phyloP scores from a whole-genome alignment of 1,140 invertebrate genomes.

The Elymnias hypermnestra region DNA sequence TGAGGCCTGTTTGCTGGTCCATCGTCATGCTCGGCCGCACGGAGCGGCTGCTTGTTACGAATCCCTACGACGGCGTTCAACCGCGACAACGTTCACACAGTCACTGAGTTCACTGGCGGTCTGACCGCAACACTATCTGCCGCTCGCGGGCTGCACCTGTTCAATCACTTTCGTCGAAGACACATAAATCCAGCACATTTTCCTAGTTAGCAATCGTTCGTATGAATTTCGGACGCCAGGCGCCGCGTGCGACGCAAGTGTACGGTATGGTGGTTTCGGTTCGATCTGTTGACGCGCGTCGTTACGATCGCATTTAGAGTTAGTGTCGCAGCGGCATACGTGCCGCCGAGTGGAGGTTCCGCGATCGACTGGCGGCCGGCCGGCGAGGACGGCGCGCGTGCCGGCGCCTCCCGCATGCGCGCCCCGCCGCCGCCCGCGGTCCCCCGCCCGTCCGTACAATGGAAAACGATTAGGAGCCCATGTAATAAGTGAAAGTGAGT shows the following conservation, averaged over 20 bases:
- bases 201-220: slow-evolving; percentile 21
- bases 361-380: slow-evolving; percentile 69
- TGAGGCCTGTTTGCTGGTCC: slow-evolving; percentile 85
- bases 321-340: slow-evolving; percentile 41
- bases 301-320: slow-evolving; percentile 53
- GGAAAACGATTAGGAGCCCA: slow-evolving; percentile 80
- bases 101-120: slow-evolving; percentile 73
- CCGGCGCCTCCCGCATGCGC: slow-evolving; percentile 72
- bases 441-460: slow-evolving; percentile 76
- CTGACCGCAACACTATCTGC: slow-evolving; percentile 71
- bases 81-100: slow-evolving; percentile 71
- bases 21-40: slow-evolving; percentile 76
- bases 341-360: slow-evolving; percentile 57
- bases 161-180: slow-evolving; percentile 57
- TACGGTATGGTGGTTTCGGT: slow-evolving; percentile 35
- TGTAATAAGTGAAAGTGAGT: slow-evolving; percentile 83
- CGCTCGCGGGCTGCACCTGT: slow-evolving; percentile 68
- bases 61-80: slow-evolving; percentile 62
- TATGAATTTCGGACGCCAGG: slow-evolving; percentile 27
- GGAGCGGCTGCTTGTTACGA: slow-evolving; percentile 55
- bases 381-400: slow-evolving; percentile 62
- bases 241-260: slow-evolving; percentile 31
- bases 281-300: slow-evolving; percentile 51
- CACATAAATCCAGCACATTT: slow-evolving; percentile 71
- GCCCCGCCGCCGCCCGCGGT: slow-evolving; percentile 74